These are phyloP conservation scores for Trachurus trachurus DNA, from an alignment of 2,797 vertebrate species.

Conservation along the genomic window DNA sequence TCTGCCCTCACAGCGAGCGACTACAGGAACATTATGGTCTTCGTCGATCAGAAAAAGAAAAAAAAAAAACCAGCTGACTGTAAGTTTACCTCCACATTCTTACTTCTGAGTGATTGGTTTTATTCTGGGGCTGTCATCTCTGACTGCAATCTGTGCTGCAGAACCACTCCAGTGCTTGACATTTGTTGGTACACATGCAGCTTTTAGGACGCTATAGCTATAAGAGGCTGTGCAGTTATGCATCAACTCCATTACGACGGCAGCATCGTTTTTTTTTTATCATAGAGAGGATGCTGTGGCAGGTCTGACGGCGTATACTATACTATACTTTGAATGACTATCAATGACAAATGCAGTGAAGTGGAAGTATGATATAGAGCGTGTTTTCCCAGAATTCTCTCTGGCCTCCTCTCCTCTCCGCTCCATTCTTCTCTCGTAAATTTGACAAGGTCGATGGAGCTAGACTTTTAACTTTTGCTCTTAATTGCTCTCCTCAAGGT, in stretches of 20 bases:
- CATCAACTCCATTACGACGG: slow-evolving; percentile 40
- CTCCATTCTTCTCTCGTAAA: neutral
- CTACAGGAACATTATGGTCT: neutral
- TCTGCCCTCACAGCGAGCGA: neutral
- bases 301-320: slow-evolving; percentile 58
- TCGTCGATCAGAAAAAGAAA: neutral
- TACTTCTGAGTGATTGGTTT: slow-evolving; percentile 19
- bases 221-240: slow-evolving; percentile 28
- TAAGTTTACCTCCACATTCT: neutral
- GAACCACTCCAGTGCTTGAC: slow-evolving; percentile 36
- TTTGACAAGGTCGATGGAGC: neutral
- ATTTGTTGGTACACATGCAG: slow-evolving; percentile 26
- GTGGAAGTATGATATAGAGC: slow-evolving; percentile 25
- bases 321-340: slow-evolving; percentile 59
- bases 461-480: slow-evolving; percentile 4
- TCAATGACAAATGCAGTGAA: slow-evolving; percentile 63
- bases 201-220: slow-evolving; percentile 10
- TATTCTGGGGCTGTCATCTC: slow-evolving; percentile 36
- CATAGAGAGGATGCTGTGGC: slow-evolving; percentile 45
- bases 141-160: slow-evolving; percentile 40
- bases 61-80: neutral
- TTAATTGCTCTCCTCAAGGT: neutral
- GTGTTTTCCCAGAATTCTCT: slow-evolving; percentile 4
- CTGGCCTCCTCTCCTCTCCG: neutral
- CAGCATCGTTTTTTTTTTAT: slow-evolving; percentile 54